Conservation (phyloP, 64 coral and sea anemone species). For the Actinia tenebrosa region DNA sequence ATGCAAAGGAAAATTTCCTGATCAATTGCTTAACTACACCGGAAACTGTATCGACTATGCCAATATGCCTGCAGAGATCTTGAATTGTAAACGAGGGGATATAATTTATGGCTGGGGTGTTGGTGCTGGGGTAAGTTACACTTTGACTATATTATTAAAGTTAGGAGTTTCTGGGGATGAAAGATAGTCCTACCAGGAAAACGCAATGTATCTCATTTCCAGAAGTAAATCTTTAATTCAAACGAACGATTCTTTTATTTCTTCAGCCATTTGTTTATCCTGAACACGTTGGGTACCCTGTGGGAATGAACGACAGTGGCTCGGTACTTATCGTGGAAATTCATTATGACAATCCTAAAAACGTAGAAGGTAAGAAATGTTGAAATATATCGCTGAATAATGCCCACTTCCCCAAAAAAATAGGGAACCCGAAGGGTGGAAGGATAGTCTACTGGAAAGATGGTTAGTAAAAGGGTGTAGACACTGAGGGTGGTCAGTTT, state of each 20-base stretch:
- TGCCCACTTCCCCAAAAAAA: too few species aligned
- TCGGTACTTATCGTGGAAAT: constrained; percentile 28
- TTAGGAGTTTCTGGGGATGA: not conserved
- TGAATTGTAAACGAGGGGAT: not conserved
- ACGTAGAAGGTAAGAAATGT: constrained; percentile 26
- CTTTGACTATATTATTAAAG: not conserved
- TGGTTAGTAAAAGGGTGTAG: too few species aligned
- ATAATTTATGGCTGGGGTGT: constrained; percentile 21
- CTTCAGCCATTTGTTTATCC: constrained; percentile 40
- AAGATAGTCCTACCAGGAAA: too few species aligned
- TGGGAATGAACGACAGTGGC: not conserved
- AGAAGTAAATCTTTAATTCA: not conserved
- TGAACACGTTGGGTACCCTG: not conserved
- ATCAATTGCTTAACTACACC: not conserved
- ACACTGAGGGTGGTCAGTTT: too few species aligned
- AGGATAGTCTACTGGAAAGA: too few species aligned
- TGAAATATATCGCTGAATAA: too few species aligned
- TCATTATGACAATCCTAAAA: constrained; percentile 52
- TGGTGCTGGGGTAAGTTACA: constrained; percentile 24
- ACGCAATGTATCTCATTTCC: not conserved
- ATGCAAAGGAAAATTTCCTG: not conserved
- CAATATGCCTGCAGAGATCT: constrained; percentile 20
- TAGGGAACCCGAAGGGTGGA: too few species aligned
- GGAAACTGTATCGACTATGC: not conserved
- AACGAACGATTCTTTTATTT: not conserved